These are phyloP conservation scores for Nomada ruficornis DNA, from an alignment of 2,888 invertebrate species.

Conservation along the genomic window DNA sequence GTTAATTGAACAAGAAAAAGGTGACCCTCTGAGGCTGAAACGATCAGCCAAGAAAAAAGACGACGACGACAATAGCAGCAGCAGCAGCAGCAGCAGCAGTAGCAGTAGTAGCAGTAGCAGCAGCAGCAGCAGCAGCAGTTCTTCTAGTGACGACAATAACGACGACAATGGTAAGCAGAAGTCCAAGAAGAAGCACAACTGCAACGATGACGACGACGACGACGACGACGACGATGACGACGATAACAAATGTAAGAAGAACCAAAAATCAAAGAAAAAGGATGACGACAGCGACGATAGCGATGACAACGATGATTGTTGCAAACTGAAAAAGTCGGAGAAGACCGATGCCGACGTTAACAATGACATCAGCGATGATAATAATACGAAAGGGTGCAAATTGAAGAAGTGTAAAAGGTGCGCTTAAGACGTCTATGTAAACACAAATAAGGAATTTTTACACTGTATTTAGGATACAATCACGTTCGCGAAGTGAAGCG, in stretches of 20 bases:
- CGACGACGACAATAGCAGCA: slow-evolving; percentile 28
- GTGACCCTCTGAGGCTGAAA: background rate
- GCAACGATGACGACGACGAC: slow-evolving; percentile 11
- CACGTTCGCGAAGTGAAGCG: background rate
- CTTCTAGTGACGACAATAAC: slow-evolving; percentile 55
- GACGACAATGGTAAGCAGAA: slow-evolving; percentile 22
- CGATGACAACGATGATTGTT: slow-evolving; percentile 24
- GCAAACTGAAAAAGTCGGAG: slow-evolving; percentile 17
- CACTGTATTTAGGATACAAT: background rate
- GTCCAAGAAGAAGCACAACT: background rate
- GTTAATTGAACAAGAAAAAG: slow-evolving; percentile 4
- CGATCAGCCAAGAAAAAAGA: slow-evolving; percentile 47
- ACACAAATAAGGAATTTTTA: background rate
- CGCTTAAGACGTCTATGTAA: background rate
- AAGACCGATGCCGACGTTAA: background rate
- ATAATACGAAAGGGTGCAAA: background rate
- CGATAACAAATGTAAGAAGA: slow-evolving; percentile 22
- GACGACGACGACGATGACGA: slow-evolving; percentile 10
- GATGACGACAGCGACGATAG: slow-evolving; percentile 32
- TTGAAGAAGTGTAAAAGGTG: slow-evolving; percentile 12
- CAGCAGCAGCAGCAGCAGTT: slow-evolving; percentile 55
- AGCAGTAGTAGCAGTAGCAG: slow-evolving; percentile 53
- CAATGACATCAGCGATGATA: slow-evolving; percentile 10
- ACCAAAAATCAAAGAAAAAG: slow-evolving; percentile 1
- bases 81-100: slow-evolving; percentile 49